Conservation (phyloP, 2,888 invertebrate species). For the Argyra leucocephala region DNA sequence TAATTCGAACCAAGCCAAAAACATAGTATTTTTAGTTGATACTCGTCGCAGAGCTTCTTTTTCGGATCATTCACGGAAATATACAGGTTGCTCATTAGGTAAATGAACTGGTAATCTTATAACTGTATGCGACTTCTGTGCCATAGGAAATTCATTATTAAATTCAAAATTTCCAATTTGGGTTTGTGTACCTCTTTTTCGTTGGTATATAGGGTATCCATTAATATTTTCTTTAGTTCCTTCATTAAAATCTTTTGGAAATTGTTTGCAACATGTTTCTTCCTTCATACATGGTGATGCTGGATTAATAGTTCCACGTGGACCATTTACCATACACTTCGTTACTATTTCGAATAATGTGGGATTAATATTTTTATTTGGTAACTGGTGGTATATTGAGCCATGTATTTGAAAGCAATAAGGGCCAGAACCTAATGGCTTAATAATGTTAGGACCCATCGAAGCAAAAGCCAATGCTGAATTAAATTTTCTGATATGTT, state of each 20-base stretch:
- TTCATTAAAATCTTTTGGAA: slow-evolving; percentile 28
- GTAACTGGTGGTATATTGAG: slow-evolving; percentile 21
- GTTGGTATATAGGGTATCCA: slow-evolving; percentile 29
- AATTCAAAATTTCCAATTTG: slow-evolving; percentile 21
- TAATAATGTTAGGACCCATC: neutral
- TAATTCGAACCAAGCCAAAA: no score
- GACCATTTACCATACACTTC: slow-evolving; percentile 23
- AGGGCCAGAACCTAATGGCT: neutral
- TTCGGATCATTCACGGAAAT: no score
- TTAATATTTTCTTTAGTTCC: slow-evolving; percentile 25
- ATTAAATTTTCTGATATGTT: neutral
- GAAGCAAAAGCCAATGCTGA: neutral
- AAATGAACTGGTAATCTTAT: no score
- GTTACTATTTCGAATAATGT: slow-evolving; percentile 18
- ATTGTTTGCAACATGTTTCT: slow-evolving; percentile 28
- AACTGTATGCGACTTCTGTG: no score
- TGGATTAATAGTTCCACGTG: slow-evolving; percentile 21
- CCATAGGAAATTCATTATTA: slow-evolving; percentile 20
- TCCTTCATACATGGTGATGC: slow-evolving; percentile 19
- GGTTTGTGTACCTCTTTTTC: slow-evolving; percentile 23
- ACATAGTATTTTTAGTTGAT: no score
- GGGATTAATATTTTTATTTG: slow-evolving; percentile 18
- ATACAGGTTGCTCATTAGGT: no score
- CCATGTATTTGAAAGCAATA: neutral
- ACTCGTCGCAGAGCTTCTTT: no score